Base-by-base conservation (phyloP, 2,113 vertebrate species). In the Chiloscyllium plagiosum region DNA sequence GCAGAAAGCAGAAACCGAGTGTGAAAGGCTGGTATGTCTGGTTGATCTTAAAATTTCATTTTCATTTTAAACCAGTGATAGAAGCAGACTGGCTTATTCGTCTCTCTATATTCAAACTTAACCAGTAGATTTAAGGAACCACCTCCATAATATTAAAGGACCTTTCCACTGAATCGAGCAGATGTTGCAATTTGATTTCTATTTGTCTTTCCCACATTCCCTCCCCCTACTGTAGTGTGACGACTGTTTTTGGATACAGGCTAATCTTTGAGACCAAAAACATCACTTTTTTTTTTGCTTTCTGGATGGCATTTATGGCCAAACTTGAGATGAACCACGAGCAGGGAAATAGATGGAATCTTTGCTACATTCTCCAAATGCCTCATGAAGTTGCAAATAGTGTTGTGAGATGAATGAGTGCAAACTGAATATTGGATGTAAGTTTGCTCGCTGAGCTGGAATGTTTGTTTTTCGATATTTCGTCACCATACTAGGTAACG, bases 1-100 rank as follows among this genome's bases (percentile, higher is more conserved):
- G 92, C 99, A 99, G 66, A 98, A 98, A 96, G 99, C 99, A 0
- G 99, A 99, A 96, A 97, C 97, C 0, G 98, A 99, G 50, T 99
- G 98, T 17, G 99, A 99, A 87, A 99, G 98, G 96, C 96, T 99
- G 98, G 99, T 99, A 96, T 95, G 99, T 97, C 95, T 96, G 78
- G 76, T 85, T 52, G 69, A 85, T 52, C 24, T 20, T 37, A 1
- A 2, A n/a, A 92, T 66, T 37, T 29, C 7, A 56, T 29, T 93
- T 12, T 50, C 89, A 47, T 47, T 20, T 29, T 61, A 61, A 61
- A 17, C 26, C 50, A 65, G 24, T 66, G 65, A 61, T 56, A 37
- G 61, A 90, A 56, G 26, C 47, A 15, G 26, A 33, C 24, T 61
- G 87, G 52, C n/a, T 66, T 22, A 61, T 22, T 92, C 33, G 0